Base-by-base conservation (phyloP, 2,888 invertebrate genomes). In the Ditylenchus weischeri region DNA sequence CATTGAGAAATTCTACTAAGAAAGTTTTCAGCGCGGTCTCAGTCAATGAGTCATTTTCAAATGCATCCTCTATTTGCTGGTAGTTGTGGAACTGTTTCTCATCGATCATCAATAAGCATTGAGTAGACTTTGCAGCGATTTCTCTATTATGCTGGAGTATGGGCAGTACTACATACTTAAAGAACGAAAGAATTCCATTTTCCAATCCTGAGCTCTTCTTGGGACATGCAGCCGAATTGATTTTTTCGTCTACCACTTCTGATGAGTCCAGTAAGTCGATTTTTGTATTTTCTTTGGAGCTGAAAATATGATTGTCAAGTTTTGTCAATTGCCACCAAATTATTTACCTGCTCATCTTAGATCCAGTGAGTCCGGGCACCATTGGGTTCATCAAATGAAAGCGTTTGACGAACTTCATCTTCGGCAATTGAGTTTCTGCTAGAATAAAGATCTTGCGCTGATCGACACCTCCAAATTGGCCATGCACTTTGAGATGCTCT, bases 391-490 rank as follows among this genome's bases (percentile, higher is more conserved):
- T 99, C 57, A 99, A 87, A 87, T 99, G 98, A 63, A 70, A 72
- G 23, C 96, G 88, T 84, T 98, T 98, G 73, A 90, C 88, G 84
- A 93, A 95, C 0, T 96, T 95, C 70, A 99, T 85, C 81, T 90
- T 90, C 2, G 96, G 96, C 76, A 98, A 87, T 84, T 95, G 95
- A 85, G 87, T 86, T 80, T 98, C 96, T 69, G 96, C 89, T 85
- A 95, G 90, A 18, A 94, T 95, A 84, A 99, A 99, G 79, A 99
- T 99, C 87, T 98, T 99, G 72, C 98, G 88, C 85, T 99, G 98
- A 86, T 99, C 98, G 4, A 98, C 91, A 43, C 98, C 98, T 73
- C 98, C 98, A 87, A 99, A 98, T 84, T 99, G 98, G n/a, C 95
- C 98, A 87, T 99, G 98, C 36, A 94, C 92, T 85, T 93, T 91